Evolutionary conservation across 2,113 vertebrate species (phyloP), one percentile per base, ranked within the genome.

Genomic region (Vulpes vulpes): DNA sequence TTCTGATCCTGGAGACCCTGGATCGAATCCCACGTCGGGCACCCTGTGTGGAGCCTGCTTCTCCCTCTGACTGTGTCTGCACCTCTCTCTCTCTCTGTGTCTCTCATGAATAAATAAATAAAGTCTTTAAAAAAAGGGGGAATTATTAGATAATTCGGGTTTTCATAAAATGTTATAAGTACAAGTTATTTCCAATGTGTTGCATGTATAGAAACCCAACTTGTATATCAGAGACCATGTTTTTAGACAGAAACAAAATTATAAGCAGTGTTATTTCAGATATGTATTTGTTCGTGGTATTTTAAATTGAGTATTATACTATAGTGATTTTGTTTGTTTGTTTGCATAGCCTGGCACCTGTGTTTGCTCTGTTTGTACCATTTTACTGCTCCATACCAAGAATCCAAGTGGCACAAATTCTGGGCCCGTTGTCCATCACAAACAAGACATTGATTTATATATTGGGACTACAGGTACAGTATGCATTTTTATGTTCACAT

Each of bases 381-480:
- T 99, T 99, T 99, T 99, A 99, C 98, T 98, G 97, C 96, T 99
- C 99, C 94, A 99, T 99, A 98, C 99, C 99, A 85, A 99, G 98
- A 97, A 99, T 99, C 95, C 99, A 99, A 49, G 99, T 99, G 98
- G 99, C 99, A 84, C 99, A 99, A 97, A 98, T 99, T 88, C 98
- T 99, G 98, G 99, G 99, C 60, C 99, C 99, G 51, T 98, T 99
- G 98, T 99, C 99, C 97, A 99, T 99, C 99, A 99, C 99, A 97
- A 99, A 99, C 99, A 99, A 99, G 98, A 99, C 99, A 51, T 97
- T 99, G 97, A 99, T 99, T 98, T 99, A 99, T 98, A 99, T 99
- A 79, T 97, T 99, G 96, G 99, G 99, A 98, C 98, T 99, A 83
- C 99, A 99, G 99, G 99, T 99, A 98, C 98, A 97, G 98, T 99